Evolutionary conservation across 53 echinoderm and acorn worm species (phyloP).

Genomic region (Henricia sp.): DNA sequence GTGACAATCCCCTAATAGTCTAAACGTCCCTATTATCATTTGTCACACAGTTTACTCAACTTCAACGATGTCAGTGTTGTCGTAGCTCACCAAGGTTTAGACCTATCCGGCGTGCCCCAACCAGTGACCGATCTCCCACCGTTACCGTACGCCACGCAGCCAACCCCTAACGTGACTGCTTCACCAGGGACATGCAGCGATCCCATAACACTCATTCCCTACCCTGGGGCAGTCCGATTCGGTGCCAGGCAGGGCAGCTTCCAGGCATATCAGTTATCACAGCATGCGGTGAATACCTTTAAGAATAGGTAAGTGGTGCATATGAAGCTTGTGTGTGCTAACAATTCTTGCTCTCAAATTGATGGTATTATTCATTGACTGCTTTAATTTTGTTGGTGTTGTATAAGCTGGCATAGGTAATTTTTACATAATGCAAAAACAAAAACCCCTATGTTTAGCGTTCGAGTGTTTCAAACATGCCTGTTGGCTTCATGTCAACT

Average conservation of each 20-base stretch:
- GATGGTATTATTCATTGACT: too few relatives aligned
- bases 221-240: constrained; percentile 76
- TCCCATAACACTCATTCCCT: constrained; percentile 61
- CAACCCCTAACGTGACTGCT: constrained; percentile 60
- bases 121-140: constrained; percentile 74
- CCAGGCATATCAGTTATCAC: constrained; percentile 53
- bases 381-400: too few relatives aligned
- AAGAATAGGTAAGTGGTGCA: constrained; percentile 62
- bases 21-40: not conserved
- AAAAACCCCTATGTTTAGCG: not conserved
- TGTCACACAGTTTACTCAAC: constrained; percentile 66
- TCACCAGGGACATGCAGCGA: constrained; percentile 67
- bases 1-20: too few relatives aligned
- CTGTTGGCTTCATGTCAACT: too few relatives aligned
- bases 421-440: too few relatives aligned
- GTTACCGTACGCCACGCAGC: constrained; percentile 78
- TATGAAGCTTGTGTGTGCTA: too few relatives aligned
- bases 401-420: too few relatives aligned
- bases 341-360: too few relatives aligned
- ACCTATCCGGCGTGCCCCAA: constrained; percentile 77
- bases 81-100: constrained; percentile 59
- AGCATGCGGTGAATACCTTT: constrained; percentile 39
- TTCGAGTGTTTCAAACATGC: not conserved
- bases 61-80: constrained; percentile 82
- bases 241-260: constrained; percentile 66